Base-by-base conservation (phyloP, 2,888 invertebrate genomes). In the Strigamia transsilvanica region DNA sequence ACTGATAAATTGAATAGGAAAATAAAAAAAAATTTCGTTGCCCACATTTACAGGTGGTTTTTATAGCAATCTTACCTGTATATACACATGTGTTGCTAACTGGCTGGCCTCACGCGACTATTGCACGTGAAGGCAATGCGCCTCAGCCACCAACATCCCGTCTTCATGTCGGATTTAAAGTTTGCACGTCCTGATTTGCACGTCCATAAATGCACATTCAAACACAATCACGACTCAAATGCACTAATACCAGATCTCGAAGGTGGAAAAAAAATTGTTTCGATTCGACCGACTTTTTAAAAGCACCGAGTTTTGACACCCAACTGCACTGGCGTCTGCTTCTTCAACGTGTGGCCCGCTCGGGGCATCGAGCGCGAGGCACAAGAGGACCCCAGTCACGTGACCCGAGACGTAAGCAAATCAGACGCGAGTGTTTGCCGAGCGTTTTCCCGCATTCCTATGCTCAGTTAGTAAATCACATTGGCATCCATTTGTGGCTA, bases 71-170 rank as follows among this genome's bases (percentile, higher is more conserved):
- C 73, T 73, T 73, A 73, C 73, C 73, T 73, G 73, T 73, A 73
- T 73, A 73, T 73, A 73, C 73, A 73, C 73, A 73, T 73, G 73
- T 73, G 73, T 73, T 73, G 73, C 73, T 73, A 73, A 73, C 73
- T 73, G 73, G 73, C 73, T 73, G 73, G 73, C 73, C 73, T 73
- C 73, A 73, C 73, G 73, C 73, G 73, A 73, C 73, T 73, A 73
- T 27, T 73, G 73, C 73, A 73, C 73, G 73, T 73, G 73, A 73
- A 73, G 73, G 73, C 73, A 73, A 73, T 32, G 73, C 73, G 73
- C 73, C 73, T 73, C 73, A 73, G 73, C 73, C 73, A 73, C 73
- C 73, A 73, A 73, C 73, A 32, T 27, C 73, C 73, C 73, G 73
- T 32, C 73, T 73, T 73, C 73, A 73, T 73, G 27, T 73, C 73